These are phyloP conservation scores for Echinarachnius parma DNA, from an alignment of 53 echinoderm and acorn worm species.

Conservation along the genomic window DNA sequence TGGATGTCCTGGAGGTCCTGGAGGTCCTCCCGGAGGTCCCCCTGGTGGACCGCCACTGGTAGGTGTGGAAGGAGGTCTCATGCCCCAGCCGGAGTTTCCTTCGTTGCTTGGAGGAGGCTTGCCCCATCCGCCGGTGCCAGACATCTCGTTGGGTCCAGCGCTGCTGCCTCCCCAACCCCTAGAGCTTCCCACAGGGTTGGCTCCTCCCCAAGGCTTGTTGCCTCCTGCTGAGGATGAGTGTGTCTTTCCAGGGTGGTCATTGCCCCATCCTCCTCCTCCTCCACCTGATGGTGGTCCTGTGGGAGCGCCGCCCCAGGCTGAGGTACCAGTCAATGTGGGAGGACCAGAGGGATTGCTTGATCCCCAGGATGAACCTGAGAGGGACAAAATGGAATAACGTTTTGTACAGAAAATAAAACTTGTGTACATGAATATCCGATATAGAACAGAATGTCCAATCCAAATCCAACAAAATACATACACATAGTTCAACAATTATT, in stretches of 20 bases:
- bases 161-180: slow-evolving; percentile 33
- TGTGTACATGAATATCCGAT: no score
- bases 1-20: neutral
- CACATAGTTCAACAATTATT: no score
- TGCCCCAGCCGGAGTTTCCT: slow-evolving; percentile 49
- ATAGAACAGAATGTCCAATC: no score
- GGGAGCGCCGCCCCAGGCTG: slow-evolving; percentile 26
- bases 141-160: slow-evolving; percentile 1
- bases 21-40: slow-evolving; percentile 1
- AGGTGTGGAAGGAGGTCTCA: slow-evolving; percentile 11
- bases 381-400: no score
- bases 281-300: slow-evolving; percentile 4
- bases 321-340: slow-evolving; percentile 27
- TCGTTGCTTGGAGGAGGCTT: slow-evolving; percentile 35
- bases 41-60: slow-evolving; percentile 16
- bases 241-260: slow-evolving; percentile 8
- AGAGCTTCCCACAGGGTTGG: neutral
- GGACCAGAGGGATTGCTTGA: slow-evolving; percentile 33
- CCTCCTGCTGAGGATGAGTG: neutral
- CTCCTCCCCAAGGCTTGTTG: slow-evolving; percentile 31
- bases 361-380: slow-evolving; percentile 54
- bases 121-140: slow-evolving; percentile 54
- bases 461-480: no score
- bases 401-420: no score
- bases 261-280: slow-evolving; percentile 21